phyloP scores from a whole-genome alignment of 2,888 invertebrate genomes.

The Subacronicta megacephala region DNA sequence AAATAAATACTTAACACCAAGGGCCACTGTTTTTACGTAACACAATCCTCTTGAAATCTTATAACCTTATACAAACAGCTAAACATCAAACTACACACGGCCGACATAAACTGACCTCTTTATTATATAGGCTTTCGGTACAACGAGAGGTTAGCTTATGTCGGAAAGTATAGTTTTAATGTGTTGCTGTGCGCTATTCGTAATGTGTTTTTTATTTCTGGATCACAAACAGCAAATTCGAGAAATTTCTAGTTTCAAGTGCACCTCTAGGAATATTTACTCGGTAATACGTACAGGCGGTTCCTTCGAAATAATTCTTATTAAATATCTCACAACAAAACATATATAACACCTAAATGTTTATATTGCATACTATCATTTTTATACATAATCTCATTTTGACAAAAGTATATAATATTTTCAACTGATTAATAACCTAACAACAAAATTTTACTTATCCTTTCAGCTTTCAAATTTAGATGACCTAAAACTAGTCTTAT shows the following conservation, averaged over 20 bases:
- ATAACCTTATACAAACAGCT: no score
- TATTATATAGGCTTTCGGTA: no score
- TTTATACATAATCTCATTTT: slow-evolving; percentile 33
- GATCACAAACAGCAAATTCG: no score
- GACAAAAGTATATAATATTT: slow-evolving; percentile 4
- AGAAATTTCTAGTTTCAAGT: no score
- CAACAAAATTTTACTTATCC: not conserved
- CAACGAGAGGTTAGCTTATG: no score
- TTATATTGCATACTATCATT: slow-evolving; percentile 9
- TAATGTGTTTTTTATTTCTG: no score
- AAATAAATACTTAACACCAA: slow-evolving; percentile 10
- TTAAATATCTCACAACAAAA: slow-evolving; percentile 24
- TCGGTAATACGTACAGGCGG: slow-evolving; percentile 46
- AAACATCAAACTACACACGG: no score
- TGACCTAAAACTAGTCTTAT: slow-evolving; percentile 1
- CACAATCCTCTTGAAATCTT: no score
- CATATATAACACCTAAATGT: slow-evolving; percentile 27
- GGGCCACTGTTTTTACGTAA: not conserved
- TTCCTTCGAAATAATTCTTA: slow-evolving; percentile 34
- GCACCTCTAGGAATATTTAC: not conserved
- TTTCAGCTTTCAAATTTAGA: not conserved
- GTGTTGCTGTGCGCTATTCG: no score
- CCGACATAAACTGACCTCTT: no score
- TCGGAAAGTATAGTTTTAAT: no score
- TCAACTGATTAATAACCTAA: slow-evolving; percentile 6